Evolutionary conservation across 1,140 invertebrate species (phyloP), one percentile per base, ranked within the genome.

Genomic region (Zophobas morio): DNA sequence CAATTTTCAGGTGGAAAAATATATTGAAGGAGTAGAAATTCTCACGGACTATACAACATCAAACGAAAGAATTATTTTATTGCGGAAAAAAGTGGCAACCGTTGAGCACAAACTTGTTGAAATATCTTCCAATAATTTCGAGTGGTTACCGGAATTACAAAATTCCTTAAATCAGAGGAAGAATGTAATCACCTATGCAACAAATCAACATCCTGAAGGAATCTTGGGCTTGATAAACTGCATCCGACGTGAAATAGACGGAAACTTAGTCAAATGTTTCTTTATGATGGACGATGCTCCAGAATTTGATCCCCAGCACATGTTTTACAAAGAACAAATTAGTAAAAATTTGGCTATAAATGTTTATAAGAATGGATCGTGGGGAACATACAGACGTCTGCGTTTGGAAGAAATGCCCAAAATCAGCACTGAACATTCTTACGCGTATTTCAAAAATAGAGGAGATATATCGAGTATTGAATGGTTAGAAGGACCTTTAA

Each of bases 381-480:
- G 94, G 87, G 93, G 93, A 6, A 91, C 90, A 42, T 92, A 93
- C 78, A 78, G 84, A 36, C 84, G 84, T 79, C 77, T 84, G 3
- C 34, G 75, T 1, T 8, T 83, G 35, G 70, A 76, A 4, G 8
- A 56, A 1, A 6, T 86, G 2, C 78, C 86, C 47, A 86, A 86
- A 2, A 85, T 88, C 5, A 84, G 82, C 42, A 87, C 87, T 0
- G 84, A 89, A 66, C 94, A 98, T 87, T 93, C 92, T 0, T 96
- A 91, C 84, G 91, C 94, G 0, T 96, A 97, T 86, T 91, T 94
- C 0, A 79, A 90, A 1, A 92, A 93, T 3, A 90, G 93, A 79
- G 96, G 96, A 63, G 97, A 99, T 85, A 87, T 99, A 32, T 94
- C 93, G 0, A 94, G 94, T 42, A 84, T 99, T 0, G 90, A 87